These are phyloP conservation scores for Microchrysa polita DNA, from an alignment of 2,888 invertebrate species.

Conservation along the genomic window DNA sequence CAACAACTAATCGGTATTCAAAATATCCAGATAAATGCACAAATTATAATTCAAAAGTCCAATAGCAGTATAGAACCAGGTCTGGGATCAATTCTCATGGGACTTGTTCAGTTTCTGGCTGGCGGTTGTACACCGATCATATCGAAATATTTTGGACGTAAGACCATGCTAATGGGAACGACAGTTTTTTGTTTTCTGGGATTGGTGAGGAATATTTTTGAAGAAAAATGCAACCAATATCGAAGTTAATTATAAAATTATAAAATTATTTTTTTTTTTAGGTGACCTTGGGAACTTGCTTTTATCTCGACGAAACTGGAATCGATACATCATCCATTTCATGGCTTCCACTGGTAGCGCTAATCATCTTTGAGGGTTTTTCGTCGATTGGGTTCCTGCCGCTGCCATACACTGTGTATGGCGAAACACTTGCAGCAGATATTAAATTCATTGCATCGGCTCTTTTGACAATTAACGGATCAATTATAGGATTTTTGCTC, in stretches of 20 bases:
- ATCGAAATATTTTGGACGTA: conserved; percentile 81
- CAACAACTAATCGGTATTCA: conserved; percentile 88
- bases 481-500: conserved; percentile 78
- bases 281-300: conserved; percentile 72
- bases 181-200: conserved; percentile 74
- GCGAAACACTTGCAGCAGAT: conserved; percentile 82
- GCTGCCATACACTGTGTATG: conserved; percentile 83
- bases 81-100: conserved; percentile 78
- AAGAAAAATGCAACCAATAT: too few species aligned
- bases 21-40: conserved; percentile 81
- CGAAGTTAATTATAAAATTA: background rate
- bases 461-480: conserved; percentile 80
- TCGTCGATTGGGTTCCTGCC: conserved; percentile 83
- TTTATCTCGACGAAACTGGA: conserved; percentile 68
- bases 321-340: conserved; percentile 65
- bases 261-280: conserved; percentile 55
- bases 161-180: conserved; percentile 76
- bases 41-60: conserved; percentile 75
- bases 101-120: conserved; percentile 74
- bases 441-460: conserved; percentile 81
- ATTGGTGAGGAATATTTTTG: conserved; percentile 65
- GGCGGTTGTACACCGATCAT: conserved; percentile 77
- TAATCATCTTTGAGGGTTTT: conserved; percentile 78
- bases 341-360: conserved; percentile 77
- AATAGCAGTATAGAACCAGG: conserved; percentile 71